These are phyloP conservation scores for Nasonia giraulti DNA, from an alignment of 1,140 invertebrate genomes.

Conservation along the genomic window DNA sequence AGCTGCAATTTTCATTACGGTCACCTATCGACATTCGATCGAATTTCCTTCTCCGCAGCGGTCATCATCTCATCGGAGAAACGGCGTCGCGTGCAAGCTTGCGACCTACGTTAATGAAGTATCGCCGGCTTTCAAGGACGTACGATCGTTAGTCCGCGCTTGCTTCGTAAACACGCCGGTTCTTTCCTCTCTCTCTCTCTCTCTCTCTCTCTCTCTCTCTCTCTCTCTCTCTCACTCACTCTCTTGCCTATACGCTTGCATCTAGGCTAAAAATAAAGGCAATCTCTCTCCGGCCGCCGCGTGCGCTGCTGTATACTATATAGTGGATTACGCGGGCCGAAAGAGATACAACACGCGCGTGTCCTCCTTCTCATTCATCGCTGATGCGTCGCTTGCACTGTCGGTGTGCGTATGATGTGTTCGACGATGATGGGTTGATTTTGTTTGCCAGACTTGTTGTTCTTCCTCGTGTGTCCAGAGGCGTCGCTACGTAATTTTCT, in stretches of 20 bases:
- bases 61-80: neutral
- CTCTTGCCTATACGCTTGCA: neutral
- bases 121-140: neutral
- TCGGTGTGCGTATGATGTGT: too few relatives aligned
- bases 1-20: neutral
- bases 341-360: too few relatives aligned
- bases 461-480: neutral
- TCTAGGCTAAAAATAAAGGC: constrained; percentile 13
- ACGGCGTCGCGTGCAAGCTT: neutral
- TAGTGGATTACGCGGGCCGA: neutral
- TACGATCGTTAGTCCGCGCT: neutral
- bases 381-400: neutral
- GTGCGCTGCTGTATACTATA: neutral
- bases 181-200: neutral
- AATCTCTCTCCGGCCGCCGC: neutral
- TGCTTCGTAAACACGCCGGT: neutral
- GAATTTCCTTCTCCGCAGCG: neutral
- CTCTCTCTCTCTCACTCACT: too few relatives aligned
- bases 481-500: too few relatives aligned
- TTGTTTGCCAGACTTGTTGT: neutral
- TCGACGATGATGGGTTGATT: neutral
- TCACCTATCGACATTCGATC: neutral
- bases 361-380: neutral
- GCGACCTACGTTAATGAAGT: constrained; percentile 8
- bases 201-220: too few relatives aligned